These are phyloP conservation scores for Alviniconcha marisindica DNA, from an alignment of 1,140 invertebrate species.

Conservation along the genomic window DNA sequence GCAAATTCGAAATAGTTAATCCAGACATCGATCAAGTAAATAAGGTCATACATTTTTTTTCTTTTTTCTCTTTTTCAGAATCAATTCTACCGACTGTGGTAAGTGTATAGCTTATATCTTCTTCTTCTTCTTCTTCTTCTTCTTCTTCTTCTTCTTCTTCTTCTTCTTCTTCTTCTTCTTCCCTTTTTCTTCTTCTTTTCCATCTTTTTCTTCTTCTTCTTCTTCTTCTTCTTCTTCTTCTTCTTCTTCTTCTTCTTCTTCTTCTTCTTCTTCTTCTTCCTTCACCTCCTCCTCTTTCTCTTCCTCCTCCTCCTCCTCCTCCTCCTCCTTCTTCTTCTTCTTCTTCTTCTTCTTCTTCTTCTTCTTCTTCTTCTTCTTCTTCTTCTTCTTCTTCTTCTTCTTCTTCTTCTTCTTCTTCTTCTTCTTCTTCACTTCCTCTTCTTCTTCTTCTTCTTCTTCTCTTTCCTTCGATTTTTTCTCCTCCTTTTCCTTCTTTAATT, in stretches of 20 bases:
- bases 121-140: neutral
- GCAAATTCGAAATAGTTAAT: too few relatives aligned
- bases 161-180: neutral
- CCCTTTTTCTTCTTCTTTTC: neutral
- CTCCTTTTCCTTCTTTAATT: too few relatives aligned
- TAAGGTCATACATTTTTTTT: too few relatives aligned
- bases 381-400: neutral
- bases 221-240: neutral
- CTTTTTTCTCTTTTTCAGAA: constrained; percentile 6
- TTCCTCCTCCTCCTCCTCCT: neutral
- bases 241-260: neutral
- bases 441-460: too few relatives aligned
- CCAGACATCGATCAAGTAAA: too few relatives aligned
- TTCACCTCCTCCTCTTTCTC: too few relatives aligned
- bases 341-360: neutral
- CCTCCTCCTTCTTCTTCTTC: too few relatives aligned
- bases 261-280: neutral
- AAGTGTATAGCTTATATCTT: neutral
- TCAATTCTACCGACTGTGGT: neutral
- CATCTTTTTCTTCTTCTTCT: neutral
- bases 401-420: neutral
- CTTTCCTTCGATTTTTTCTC: too few relatives aligned
- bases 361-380: too few relatives aligned
- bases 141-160: neutral
- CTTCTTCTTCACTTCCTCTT: too few relatives aligned